Conservation (phyloP, 2,797 vertebrate genomes). For the Dallia pectoralis region DNA sequence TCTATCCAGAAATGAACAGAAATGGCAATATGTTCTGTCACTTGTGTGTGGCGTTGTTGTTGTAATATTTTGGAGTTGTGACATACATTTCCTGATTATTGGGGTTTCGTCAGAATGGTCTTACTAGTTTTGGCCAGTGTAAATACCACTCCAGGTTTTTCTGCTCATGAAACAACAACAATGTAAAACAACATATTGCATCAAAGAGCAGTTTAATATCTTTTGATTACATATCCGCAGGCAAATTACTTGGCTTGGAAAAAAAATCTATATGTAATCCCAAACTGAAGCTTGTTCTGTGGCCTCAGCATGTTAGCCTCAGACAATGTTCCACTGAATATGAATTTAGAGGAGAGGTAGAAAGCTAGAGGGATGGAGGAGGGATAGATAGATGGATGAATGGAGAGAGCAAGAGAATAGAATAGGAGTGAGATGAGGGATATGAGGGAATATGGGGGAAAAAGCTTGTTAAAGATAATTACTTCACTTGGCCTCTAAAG, state of each 20-base stretch:
- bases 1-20: too few species aligned
- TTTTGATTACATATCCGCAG: background rate
- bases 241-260: constrained; percentile 25
- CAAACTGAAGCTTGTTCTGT: constrained; percentile 2
- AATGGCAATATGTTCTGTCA: too few species aligned
- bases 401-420: background rate
- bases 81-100: too few species aligned
- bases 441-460: background rate
- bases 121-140: too few species aligned
- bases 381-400: background rate
- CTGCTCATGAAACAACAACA: background rate
- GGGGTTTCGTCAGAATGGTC: too few species aligned
- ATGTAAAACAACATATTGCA: background rate
- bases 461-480: constrained; percentile 31
- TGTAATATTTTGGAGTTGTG: too few species aligned
- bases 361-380: constrained; percentile 23
- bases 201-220: background rate
- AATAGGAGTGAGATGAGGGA: background rate
- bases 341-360: constrained; percentile 40
- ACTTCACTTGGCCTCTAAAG: constrained; percentile 47
- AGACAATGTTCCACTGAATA: constrained; percentile 26
- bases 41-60: too few species aligned
- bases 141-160: background rate
- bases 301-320: constrained; percentile 15
- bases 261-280: background rate